Conservation (phyloP, 2,888 invertebrate species). For the Agrochola lota region DNA sequence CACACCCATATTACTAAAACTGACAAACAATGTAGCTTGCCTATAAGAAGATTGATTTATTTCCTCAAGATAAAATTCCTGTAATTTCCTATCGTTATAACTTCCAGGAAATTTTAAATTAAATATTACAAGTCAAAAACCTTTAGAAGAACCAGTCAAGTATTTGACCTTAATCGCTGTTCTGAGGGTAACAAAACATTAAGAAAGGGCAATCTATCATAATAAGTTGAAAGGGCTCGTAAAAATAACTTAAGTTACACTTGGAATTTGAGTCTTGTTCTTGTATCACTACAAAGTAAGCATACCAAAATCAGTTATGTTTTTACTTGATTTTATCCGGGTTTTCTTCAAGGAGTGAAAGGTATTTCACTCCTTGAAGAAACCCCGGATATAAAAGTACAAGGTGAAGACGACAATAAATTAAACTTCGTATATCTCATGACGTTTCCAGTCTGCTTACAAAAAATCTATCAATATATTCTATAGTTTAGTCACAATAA, state of each 20-base stretch:
- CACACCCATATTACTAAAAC: neutral
- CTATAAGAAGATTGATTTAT: slow-evolving; percentile 3
- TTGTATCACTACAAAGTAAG: slow-evolving; percentile 10
- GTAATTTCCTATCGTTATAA: slow-evolving; percentile 32
- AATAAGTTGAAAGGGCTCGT: slow-evolving; percentile 46
- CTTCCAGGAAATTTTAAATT: slow-evolving; percentile 33
- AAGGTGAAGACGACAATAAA: too few relatives aligned
- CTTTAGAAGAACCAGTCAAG: slow-evolving; percentile 55
- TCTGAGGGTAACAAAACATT: slow-evolving; percentile 51
- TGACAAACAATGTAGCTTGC: neutral
- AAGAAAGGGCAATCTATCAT: slow-evolving; percentile 65
- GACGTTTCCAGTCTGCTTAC: too few relatives aligned
- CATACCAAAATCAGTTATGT: neutral
- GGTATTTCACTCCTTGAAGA: neutral
- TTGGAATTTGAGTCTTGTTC: slow-evolving; percentile 38
- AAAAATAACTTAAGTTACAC: slow-evolving; percentile 45
- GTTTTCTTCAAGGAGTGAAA: too few relatives aligned
- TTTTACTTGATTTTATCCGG: neutral
- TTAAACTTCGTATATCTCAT: too few relatives aligned
- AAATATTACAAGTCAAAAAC: slow-evolving; percentile 46
- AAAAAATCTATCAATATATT: too few relatives aligned
- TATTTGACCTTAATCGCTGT: slow-evolving; percentile 66
- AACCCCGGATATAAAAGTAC: neutral
- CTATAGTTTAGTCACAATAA: too few relatives aligned
- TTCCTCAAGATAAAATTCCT: slow-evolving; percentile 18